Evolutionary conservation across 1,140 invertebrate species (phyloP).

Genomic region (Cydia splendana): DNA sequence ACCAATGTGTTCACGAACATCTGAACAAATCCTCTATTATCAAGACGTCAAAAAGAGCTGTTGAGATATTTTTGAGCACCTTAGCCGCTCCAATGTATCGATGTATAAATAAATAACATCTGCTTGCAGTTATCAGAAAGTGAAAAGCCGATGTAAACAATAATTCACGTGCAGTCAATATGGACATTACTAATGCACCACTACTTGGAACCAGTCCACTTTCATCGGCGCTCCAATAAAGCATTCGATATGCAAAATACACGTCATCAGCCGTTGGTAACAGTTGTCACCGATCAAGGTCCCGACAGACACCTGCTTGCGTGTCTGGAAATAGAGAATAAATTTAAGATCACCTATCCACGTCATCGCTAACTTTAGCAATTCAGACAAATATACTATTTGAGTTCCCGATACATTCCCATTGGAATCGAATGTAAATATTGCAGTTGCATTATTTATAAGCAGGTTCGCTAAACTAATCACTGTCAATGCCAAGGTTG

Average conservation of each 20-base stretch:
- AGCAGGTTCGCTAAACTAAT: constrained; percentile 56
- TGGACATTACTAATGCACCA: constrained; percentile 9
- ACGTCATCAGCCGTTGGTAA: constrained; percentile 22
- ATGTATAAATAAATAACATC: constrained; percentile 6
- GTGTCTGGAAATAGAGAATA: constrained; percentile 26
- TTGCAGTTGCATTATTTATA: constrained; percentile 58
- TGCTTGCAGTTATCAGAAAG: not conserved
- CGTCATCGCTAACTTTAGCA: constrained; percentile 27
- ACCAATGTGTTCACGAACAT: no score
- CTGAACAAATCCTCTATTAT: no score
- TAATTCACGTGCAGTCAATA: not conserved
- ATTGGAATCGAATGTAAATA: constrained; percentile 58
- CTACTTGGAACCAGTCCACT: constrained; percentile 25
- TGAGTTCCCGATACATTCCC: constrained; percentile 41
- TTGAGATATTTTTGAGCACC: no score
- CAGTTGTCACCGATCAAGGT: constrained; percentile 30
- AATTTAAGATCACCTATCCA: constrained; percentile 24
- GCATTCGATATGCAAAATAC: constrained; percentile 22
- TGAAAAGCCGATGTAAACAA: not conserved
- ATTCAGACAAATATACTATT: constrained; percentile 26
- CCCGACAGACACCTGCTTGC: constrained; percentile 24
- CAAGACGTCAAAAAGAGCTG: no score
- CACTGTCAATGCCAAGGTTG: constrained; percentile 65
- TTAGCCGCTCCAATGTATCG: not conserved
- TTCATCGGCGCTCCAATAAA: constrained; percentile 6